These are phyloP conservation scores for Platycheirus albimanus DNA, from an alignment of 2,888 invertebrate species.

Conservation along the genomic window DNA sequence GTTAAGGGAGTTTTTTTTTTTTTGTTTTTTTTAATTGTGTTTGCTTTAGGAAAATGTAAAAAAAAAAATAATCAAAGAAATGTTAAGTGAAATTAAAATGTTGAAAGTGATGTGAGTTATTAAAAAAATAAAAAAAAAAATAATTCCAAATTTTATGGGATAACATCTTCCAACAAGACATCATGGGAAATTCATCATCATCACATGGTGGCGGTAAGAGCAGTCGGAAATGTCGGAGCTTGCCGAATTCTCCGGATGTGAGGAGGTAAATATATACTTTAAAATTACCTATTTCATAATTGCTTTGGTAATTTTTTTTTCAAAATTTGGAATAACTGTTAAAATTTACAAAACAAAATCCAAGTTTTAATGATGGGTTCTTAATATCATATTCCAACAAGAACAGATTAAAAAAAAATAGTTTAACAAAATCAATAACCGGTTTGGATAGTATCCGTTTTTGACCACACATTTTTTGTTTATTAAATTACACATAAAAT, in stretches of 20 bases:
- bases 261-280: constrained; percentile 88
- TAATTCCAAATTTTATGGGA: constrained; percentile 22
- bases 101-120: constrained; percentile 31
- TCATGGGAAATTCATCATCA: constrained; percentile 82
- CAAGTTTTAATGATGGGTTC: too few relatives aligned
- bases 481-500: too few relatives aligned
- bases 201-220: constrained; percentile 79
- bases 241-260: constrained; percentile 91
- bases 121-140: constrained; percentile 5
- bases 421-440: too few relatives aligned
- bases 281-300: too few relatives aligned
- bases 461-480: too few relatives aligned
- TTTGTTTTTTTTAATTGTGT: neutral
- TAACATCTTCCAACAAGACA: constrained; percentile 1
- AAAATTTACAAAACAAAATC: too few relatives aligned
- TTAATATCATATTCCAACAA: too few relatives aligned
- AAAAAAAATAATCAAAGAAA: neutral
- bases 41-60: constrained; percentile 15
- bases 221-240: constrained; percentile 85
- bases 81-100: constrained; percentile 10
- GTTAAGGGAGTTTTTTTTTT: neutral
- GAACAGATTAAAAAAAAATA: too few relatives aligned
- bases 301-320: too few relatives aligned
- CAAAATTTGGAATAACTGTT: too few relatives aligned
- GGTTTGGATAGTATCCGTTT: too few relatives aligned